Percentiles rank a stretch among this genome's conserved stretches.
phyloP scores from a whole-genome alignment of 1,140 invertebrate species.

The Nymphalis io region DNA sequence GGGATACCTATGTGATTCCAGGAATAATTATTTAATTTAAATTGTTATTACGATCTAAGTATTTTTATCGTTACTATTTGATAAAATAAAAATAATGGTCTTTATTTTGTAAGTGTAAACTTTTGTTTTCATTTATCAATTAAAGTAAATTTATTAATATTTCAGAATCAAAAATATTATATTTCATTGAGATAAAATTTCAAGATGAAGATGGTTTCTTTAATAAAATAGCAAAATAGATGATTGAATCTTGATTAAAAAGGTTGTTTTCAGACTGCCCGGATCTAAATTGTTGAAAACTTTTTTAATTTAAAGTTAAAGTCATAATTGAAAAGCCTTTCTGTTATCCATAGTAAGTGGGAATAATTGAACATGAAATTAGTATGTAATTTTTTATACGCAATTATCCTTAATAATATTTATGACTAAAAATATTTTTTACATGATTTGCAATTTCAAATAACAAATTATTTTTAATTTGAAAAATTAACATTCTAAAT shows the following conservation, averaged over 20 bases:
- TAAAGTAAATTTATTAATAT: not conserved
- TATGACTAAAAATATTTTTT: no score
- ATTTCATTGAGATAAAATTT: conserved; percentile 15
- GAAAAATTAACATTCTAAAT: no score
- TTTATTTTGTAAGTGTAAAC: no score
- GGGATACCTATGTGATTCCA: no score
- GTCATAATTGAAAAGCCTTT: conserved; percentile 24
- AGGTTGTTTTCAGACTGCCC: conserved; percentile 28
- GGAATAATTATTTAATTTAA: no score
- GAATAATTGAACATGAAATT: conserved; percentile 19
- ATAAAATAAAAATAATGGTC: no score
- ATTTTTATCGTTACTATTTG: no score
- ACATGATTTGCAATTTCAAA: no score
- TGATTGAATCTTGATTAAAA: conserved; percentile 41
- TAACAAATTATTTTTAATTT: no score
- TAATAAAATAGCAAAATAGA: conserved; percentile 34
- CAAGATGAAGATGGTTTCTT: conserved; percentile 20
- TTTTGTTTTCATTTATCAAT: not conserved
- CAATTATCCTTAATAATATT: no score
- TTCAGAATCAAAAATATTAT: not conserved
- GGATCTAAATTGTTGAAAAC: conserved; percentile 33
- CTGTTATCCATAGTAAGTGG: conserved; percentile 12
- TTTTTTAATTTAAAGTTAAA: conserved; percentile 35
- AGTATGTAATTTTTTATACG: not conserved
- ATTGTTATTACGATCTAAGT: no score